Conservation (phyloP, 2,888 invertebrate genomes). For the Operophtera brumata region DNA sequence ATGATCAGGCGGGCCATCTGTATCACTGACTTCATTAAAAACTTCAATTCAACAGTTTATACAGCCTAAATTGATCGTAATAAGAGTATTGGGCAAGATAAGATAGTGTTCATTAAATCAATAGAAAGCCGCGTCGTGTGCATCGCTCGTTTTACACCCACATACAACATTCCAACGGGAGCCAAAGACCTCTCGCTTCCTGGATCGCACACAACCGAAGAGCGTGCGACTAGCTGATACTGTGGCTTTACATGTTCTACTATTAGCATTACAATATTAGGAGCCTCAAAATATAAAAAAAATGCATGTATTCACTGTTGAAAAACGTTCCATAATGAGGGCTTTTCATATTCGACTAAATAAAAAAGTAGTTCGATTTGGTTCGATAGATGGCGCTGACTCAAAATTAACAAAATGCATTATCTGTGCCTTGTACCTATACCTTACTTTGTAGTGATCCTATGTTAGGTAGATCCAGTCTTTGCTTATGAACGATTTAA, state of each 20-base stretch:
- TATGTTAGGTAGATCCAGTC: too few species aligned
- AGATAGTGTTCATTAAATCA: slow-evolving; percentile 77
- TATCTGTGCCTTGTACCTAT: too few species aligned
- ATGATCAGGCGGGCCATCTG: slow-evolving; percentile 5
- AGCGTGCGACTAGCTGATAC: slow-evolving; percentile 32
- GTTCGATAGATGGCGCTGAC: too few species aligned
- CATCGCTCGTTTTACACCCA: slow-evolving; percentile 65
- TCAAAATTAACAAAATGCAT: too few species aligned
- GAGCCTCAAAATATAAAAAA: too few species aligned
- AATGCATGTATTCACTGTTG: neutral
- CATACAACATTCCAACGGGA: slow-evolving; percentile 71
- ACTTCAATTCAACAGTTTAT: slow-evolving; percentile 9
- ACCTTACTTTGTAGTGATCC: too few species aligned
- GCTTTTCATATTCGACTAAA: too few species aligned
- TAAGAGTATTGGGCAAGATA: slow-evolving; percentile 71
- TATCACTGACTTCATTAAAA: neutral
- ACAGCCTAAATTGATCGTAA: slow-evolving; percentile 56
- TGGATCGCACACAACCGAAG: slow-evolving; percentile 64
- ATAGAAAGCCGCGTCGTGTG: slow-evolving; percentile 72
- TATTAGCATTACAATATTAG: neutral
- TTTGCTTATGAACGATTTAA: too few species aligned
- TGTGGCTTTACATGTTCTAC: slow-evolving; percentile 1
- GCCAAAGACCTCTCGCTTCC: slow-evolving; percentile 78
- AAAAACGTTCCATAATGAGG: neutral
- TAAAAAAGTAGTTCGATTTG: too few species aligned